Percentiles rank a stretch among this genome's conserved stretches.
These are phyloP conservation scores for Tipula helvola DNA, from an alignment of 2,888 invertebrate genomes.

Conservation along the genomic window DNA sequence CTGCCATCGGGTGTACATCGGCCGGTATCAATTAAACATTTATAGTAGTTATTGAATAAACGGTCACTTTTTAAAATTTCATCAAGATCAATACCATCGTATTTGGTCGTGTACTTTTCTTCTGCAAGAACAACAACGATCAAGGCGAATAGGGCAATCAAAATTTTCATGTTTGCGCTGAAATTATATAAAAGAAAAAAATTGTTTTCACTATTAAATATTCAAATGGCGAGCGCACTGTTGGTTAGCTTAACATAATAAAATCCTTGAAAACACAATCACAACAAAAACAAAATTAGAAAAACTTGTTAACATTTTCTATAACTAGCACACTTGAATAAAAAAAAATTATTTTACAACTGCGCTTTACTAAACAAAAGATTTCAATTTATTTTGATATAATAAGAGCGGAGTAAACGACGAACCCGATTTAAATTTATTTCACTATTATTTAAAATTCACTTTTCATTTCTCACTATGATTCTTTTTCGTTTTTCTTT, in stretches of 20 bases:
- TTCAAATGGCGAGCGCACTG: background rate
- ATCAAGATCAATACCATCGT: conserved; percentile 52
- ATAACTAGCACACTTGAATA: background rate
- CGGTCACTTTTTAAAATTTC: conserved; percentile 51
- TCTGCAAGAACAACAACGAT: conserved; percentile 30
- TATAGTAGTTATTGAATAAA: conserved; percentile 45
- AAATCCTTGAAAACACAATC: background rate
- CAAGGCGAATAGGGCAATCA: conserved; percentile 33
- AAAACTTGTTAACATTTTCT: background rate
- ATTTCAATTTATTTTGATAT: background rate
- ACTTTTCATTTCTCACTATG: background rate
- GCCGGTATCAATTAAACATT: conserved; percentile 49
- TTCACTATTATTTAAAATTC: background rate
- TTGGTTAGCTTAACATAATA: background rate
- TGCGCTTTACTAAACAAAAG: background rate
- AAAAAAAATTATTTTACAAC: too few relatives aligned
- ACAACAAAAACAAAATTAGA: background rate
- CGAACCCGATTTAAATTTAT: background rate
- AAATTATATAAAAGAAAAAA: conserved; percentile 20
- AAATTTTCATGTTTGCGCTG: conserved; percentile 34
- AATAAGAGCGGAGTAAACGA: background rate
- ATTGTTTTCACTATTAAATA: background rate
- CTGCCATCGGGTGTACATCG: conserved; percentile 55
- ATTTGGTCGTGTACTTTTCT: conserved; percentile 49
- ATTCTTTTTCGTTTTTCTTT: too few relatives aligned